Conservation (phyloP, 1,140 invertebrate genomes). For the Rhopalosiphum padi region DNA sequence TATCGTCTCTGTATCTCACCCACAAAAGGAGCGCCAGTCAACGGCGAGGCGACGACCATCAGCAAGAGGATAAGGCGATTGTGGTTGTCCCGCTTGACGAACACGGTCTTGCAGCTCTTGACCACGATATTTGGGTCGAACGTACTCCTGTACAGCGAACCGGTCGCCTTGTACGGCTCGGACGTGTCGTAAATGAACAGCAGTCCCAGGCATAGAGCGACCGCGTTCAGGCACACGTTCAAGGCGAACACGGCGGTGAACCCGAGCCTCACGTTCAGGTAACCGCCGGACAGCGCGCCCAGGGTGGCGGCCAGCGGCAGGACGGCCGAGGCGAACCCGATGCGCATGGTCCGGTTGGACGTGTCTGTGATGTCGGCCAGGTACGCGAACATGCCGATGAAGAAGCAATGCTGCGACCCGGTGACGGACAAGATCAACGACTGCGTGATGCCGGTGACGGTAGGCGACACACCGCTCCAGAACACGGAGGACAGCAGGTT, state of each 20-base stretch:
- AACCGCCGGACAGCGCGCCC: neutral
- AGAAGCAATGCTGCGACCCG: conserved; percentile 18
- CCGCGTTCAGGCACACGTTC: neutral
- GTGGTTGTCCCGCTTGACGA: neutral
- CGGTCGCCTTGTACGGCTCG: neutral
- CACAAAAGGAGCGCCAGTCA: conserved; percentile 6
- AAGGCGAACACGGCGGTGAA: conserved; percentile 4
- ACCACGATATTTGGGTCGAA: neutral
- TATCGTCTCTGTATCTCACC: neutral
- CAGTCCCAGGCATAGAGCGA: neutral
- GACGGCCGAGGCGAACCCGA: neutral
- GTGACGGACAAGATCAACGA: neutral
- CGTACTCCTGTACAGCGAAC: conserved; percentile 22
- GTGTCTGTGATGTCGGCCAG: conserved; percentile 42
- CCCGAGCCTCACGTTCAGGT: conserved; percentile 5
- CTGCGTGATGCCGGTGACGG: neutral
- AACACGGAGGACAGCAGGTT: conserved; percentile 6
- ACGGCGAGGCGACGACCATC: conserved; percentile 44
- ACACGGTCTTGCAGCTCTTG: neutral
- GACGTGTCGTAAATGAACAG: conserved; percentile 21
- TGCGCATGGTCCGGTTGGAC: conserved; percentile 34
- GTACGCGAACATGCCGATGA: conserved; percentile 46
- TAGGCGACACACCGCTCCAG: conserved; percentile 10
- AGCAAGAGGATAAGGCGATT: neutral
- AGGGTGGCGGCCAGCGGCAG: conserved; percentile 9